Percentiles rank a stretch among this genome's conserved stretches.
These are phyloP conservation scores for Sepioteuthis lessoniana DNA, from an alignment of 2,888 invertebrate genomes.

Conservation along the genomic window DNA sequence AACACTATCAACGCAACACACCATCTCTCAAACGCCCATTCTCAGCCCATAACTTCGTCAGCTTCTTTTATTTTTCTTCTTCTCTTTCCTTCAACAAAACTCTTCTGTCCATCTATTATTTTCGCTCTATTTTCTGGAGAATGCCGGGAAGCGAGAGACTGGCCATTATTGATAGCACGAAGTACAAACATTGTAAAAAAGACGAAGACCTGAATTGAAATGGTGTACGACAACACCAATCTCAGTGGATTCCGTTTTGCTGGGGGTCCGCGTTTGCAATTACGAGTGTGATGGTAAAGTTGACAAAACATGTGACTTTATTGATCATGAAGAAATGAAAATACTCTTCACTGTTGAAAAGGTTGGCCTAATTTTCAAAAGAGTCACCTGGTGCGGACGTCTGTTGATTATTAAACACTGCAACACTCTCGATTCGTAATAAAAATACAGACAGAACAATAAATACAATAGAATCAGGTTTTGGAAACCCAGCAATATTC, in stretches of 20 bases:
- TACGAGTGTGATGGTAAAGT: neutral
- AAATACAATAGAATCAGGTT: neutral
- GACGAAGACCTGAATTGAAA: neutral
- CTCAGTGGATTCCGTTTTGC: neutral
- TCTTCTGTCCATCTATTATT: neutral
- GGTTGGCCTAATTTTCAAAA: neutral
- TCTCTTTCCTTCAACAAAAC: neutral
- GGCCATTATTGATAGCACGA: neutral
- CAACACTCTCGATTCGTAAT: neutral
- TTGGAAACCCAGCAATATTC: neutral
- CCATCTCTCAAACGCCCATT: no score
- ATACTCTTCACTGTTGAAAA: neutral
- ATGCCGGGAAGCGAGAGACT: neutral
- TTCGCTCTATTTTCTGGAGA: neutral
- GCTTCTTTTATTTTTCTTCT: neutral
- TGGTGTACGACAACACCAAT: neutral
- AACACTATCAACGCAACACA: no score
- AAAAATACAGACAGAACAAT: neutral
- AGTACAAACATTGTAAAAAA: conserved; percentile 8
- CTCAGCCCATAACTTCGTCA: no score
- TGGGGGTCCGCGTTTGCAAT: neutral
- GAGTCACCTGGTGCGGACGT: neutral
- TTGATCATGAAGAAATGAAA: neutral
- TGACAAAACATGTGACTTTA: neutral
- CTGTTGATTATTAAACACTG: neutral